phyloP scores from a whole-genome alignment of 2,797 vertebrate genomes.

The Paramormyrops hopkinsi region DNA sequence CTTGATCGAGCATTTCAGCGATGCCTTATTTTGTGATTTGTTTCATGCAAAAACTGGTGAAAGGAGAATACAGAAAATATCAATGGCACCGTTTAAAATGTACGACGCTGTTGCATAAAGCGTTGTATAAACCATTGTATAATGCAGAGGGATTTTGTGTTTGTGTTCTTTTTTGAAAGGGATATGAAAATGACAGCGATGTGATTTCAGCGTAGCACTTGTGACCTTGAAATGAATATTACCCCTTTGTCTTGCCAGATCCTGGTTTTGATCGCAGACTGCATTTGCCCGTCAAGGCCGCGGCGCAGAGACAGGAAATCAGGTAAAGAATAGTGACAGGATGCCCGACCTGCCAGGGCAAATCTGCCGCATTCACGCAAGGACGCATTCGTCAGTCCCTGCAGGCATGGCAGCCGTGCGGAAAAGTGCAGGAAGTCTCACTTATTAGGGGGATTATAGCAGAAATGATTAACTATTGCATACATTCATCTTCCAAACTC shows the following conservation, averaged over 20 bases:
- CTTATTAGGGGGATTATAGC: neutral
- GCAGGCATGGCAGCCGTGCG: neutral
- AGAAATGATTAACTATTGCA: neutral
- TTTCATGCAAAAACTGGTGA: neutral
- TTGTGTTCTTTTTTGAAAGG: conserved; percentile 11
- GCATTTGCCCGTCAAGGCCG: conserved; percentile 42
- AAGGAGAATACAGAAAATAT: neutral
- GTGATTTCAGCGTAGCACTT: neutral
- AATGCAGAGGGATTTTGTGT: conserved; percentile 24
- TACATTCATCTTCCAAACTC: neutral
- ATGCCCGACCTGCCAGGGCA: neutral
- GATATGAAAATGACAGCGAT: conserved; percentile 21
- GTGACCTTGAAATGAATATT: neutral
- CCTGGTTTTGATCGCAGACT: conserved; percentile 47
- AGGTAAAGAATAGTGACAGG: conserved; percentile 25
- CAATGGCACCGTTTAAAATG: neutral
- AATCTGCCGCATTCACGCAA: neutral
- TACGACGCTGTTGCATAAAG: conserved; percentile 15
- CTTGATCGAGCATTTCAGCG: neutral
- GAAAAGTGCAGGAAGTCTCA: neutral
- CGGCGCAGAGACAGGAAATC: conserved; percentile 27
- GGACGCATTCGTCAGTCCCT: neutral
- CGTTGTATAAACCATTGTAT: conserved; percentile 29
- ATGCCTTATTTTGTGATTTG: neutral
- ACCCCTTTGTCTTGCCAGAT: conserved; percentile 47